Percentiles rank a stretch among this genome's conserved stretches.
These are phyloP conservation scores for Dolichotis patagonum DNA, from an alignment of 2,113 vertebrate genomes.

Conservation along the genomic window DNA sequence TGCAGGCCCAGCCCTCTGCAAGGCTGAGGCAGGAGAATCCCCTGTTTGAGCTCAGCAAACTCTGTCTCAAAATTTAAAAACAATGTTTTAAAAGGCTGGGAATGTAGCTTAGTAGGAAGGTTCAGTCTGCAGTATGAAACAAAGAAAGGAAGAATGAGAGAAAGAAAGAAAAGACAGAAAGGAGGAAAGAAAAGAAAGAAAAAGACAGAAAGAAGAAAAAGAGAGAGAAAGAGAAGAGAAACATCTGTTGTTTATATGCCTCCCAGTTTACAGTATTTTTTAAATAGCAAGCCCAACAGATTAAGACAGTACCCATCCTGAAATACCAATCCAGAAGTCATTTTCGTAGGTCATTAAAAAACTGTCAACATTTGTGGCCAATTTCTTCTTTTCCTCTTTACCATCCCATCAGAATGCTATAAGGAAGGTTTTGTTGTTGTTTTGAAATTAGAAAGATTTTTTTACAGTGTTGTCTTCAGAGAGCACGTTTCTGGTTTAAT, in stretches of 20 bases:
- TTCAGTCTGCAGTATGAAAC: background rate
- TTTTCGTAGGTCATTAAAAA: background rate
- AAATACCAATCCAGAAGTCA: background rate
- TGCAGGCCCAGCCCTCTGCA: background rate
- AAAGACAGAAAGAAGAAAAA: background rate
- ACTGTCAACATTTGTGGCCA: background rate
- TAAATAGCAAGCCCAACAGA: too few relatives aligned
- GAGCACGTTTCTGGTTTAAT: background rate
- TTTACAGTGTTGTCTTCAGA: background rate
- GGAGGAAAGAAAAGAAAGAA: too few relatives aligned
- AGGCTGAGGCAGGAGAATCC: background rate
- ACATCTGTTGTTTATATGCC: background rate
- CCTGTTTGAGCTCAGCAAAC: background rate
- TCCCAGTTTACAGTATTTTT: background rate
- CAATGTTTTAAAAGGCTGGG: background rate
- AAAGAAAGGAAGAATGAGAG: background rate
- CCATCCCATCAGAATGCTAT: background rate
- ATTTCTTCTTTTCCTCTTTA: background rate
- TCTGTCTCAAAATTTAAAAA: background rate
- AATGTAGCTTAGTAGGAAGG: background rate
- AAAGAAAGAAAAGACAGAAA: accelerated
- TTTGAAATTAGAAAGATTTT: background rate
- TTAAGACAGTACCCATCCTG: background rate
- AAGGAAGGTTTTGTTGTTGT: background rate
- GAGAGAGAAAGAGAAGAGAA: background rate